A percentile compares a stretch with the other conserved stretches of the same genome.
phyloP scores from a whole-genome alignment of 2,797 vertebrate genomes.

The Neosilurus mollespiculum region DNA sequence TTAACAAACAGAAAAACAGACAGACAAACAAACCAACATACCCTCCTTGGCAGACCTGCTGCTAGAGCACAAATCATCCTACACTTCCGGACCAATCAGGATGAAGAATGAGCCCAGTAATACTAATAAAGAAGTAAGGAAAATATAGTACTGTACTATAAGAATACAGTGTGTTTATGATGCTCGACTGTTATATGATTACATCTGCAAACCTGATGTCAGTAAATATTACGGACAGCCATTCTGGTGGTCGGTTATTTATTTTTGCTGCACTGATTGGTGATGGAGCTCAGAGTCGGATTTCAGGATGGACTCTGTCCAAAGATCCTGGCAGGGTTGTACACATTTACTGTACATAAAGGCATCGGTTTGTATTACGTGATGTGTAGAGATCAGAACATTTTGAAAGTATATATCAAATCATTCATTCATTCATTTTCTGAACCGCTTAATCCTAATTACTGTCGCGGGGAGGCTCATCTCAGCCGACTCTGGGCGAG shows the following conservation, averaged over 20 bases:
- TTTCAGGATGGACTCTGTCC: neutral
- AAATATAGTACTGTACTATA: neutral
- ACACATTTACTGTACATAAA: constrained; percentile 5
- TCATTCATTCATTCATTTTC: too few relatives aligned
- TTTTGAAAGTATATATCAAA: too few relatives aligned
- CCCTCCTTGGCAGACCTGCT: neutral
- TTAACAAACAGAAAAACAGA: too few relatives aligned
- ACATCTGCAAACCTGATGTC: neutral
- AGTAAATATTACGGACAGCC: neutral
- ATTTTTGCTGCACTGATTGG: neutral
- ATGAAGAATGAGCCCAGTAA: neutral
- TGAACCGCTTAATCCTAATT: too few relatives aligned
- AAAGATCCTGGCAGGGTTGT: neutral
- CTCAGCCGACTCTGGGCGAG: too few relatives aligned
- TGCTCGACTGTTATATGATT: neutral
- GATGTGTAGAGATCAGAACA: neutral
- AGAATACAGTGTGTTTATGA: neutral
- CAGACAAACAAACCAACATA: too few relatives aligned
- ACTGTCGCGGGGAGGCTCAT: too few relatives aligned
- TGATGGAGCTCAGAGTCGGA: neutral
- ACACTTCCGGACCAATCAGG: neutral
- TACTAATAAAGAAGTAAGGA: too few relatives aligned
- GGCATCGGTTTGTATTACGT: neutral
- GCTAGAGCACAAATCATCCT: neutral
- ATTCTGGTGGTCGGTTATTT: neutral